Evolutionary conservation across 2,797 vertebrate genomes (phyloP).

Genomic region (Apogon talboti): DNA sequence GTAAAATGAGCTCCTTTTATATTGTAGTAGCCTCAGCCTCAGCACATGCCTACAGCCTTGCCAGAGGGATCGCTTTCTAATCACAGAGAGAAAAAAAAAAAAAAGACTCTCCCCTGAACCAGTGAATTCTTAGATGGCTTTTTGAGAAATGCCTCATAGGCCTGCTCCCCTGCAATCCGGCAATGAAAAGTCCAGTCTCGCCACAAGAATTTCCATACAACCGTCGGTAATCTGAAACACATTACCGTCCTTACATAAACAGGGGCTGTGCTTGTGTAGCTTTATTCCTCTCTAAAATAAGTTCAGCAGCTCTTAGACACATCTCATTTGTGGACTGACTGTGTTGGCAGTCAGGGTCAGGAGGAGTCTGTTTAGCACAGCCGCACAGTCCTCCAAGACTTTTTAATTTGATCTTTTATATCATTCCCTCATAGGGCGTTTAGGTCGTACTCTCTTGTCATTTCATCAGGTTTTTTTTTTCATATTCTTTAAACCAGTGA

Average conservation of each 20-base stretch:
- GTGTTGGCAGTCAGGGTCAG: constrained; percentile 75
- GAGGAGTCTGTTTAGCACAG: constrained; percentile 31
- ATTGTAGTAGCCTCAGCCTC: background rate
- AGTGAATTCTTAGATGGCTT: constrained; percentile 64
- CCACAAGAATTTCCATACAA: constrained; percentile 96
- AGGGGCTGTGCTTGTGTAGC: constrained; percentile 84
- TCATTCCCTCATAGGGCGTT: background rate
- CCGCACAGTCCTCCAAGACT: constrained; percentile 33
- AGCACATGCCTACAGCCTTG: background rate
- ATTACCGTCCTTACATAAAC: constrained; percentile 92
- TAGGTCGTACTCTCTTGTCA: constrained; percentile 1
- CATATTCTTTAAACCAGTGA: background rate
- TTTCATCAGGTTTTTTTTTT: background rate
- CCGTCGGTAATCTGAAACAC: constrained; percentile 95
- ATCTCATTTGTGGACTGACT: constrained; percentile 83
- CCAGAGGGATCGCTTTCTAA: constrained; percentile 56
- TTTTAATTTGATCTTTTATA: background rate
- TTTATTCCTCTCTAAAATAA: constrained; percentile 86
- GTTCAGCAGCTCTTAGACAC: constrained; percentile 78
- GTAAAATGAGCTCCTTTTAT: constrained; percentile 7
- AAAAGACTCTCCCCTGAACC: constrained; percentile 65
- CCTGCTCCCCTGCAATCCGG: constrained; percentile 68
- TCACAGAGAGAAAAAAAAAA: constrained; percentile 67
- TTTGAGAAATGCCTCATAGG: constrained; percentile 43
- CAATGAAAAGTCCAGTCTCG: constrained; percentile 88